phyloP scores from a whole-genome alignment of 2,888 invertebrate genomes.

The Lutraria lutraria region DNA sequence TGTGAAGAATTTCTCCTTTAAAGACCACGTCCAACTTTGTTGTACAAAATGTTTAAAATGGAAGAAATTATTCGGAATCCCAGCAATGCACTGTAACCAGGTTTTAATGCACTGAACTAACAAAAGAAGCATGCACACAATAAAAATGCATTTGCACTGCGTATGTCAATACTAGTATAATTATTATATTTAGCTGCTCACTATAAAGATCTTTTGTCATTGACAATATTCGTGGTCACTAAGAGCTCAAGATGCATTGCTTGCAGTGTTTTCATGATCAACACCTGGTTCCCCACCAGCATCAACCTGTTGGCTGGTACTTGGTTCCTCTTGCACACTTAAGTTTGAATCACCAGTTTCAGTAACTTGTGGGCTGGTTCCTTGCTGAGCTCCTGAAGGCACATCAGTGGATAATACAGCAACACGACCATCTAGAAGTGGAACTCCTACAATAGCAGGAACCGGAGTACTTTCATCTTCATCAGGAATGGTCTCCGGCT shows the following conservation, averaged over 20 bases:
- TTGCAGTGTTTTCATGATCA: neutral
- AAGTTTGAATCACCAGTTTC: neutral
- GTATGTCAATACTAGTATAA: neutral
- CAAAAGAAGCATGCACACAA: neutral
- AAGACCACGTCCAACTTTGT: too few species aligned
- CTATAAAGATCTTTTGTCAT: neutral
- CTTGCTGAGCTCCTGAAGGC: neutral
- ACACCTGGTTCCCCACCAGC: neutral
- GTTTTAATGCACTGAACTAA: neutral
- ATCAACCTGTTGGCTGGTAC: neutral
- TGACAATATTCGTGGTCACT: neutral
- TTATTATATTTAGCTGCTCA: neutral
- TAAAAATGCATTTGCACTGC: neutral
- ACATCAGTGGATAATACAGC: neutral
- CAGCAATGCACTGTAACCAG: too few species aligned
- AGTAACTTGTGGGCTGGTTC: neutral
- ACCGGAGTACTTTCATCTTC: slow-evolving; percentile 30
- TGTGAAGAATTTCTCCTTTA: too few species aligned
- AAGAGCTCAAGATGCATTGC: neutral
- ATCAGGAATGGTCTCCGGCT: slow-evolving; percentile 61
- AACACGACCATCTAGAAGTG: slow-evolving; percentile 26
- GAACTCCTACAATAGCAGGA: slow-evolving; percentile 28
- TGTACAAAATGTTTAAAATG: too few species aligned
- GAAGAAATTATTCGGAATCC: too few species aligned
- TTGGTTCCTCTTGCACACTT: neutral